Evolutionary conservation across 2,888 invertebrate species (phyloP), one percentile per base, ranked within the genome.

Genomic region (Protodeltote pygarga): DNA sequence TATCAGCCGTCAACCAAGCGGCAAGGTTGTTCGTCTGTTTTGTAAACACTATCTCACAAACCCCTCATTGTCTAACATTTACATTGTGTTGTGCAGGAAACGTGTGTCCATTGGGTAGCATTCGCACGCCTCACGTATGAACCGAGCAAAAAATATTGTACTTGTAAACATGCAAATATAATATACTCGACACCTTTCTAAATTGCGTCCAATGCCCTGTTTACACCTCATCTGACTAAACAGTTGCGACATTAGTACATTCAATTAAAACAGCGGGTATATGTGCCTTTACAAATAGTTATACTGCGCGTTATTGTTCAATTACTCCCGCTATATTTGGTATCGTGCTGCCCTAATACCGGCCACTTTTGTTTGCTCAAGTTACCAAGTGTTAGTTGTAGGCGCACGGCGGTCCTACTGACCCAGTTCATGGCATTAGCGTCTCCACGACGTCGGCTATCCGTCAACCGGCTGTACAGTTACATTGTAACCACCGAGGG

Each of bases 401-500:
- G 65, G 70, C 62, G 73, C 76, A 67, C 67, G 69, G 49, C 65
- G 65, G 75, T 72, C 73, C 80, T 51, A 81, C 73, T 87, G 85
- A 82, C 89, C 87, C 77, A 82, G 83, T 77, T 87, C 50, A 59
- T 59, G 69, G 72, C 65, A 82, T 85, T 86, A 85, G 81, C 84
- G 81, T 75, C 80, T 74, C 71, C 70, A 64, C 66, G 61, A 62
- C 69, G 68, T 65, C 71, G 62, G 57, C 67, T 64, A 73, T 80
- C 77, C 62, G 77, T 77, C 82, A 78, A 72, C 69, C 41, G 62
- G 53, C 57, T 45, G 60, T 74, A 77, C 80, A 76, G 77, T 84
- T 79, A 66, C 50, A 54, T 41, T 54, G 65, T 66, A 57, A 49
- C 57, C 46, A 32, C 58, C 13, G 38, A 54, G 55, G 58, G 46